phyloP scores from a whole-genome alignment of 2,113 vertebrate species.

The Misgurnus mizolepis region DNA sequence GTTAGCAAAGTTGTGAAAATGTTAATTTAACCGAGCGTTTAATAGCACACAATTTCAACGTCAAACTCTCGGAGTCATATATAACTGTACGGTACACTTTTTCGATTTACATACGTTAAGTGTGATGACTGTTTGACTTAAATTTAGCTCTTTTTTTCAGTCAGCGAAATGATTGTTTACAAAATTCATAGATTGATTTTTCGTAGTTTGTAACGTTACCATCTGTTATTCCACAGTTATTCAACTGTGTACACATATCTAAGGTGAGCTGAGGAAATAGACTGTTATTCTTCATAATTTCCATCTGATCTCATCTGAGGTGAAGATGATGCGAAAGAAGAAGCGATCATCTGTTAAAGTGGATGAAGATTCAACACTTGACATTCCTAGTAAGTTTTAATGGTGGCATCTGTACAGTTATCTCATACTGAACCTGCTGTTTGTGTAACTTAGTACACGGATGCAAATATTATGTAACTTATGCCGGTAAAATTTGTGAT shows the following conservation, averaged over 20 bases:
- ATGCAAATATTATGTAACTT: background rate
- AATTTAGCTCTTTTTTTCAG: background rate
- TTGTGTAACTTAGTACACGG: background rate
- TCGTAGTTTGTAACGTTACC: background rate
- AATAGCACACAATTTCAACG: background rate
- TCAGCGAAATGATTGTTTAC: background rate
- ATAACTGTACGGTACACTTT: background rate
- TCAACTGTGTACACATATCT: background rate
- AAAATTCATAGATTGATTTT: background rate
- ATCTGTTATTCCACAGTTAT: background rate
- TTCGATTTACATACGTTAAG: background rate
- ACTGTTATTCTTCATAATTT: background rate
- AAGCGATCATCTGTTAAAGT: constrained; percentile 59
- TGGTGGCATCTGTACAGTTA: background rate
- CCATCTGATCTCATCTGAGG: background rate
- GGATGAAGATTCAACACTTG: constrained; percentile 47
- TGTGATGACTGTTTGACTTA: background rate
- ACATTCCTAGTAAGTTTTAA: constrained; percentile 55
- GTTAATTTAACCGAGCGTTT: background rate
- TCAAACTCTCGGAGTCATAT: background rate
- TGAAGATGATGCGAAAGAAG: constrained; percentile 77
- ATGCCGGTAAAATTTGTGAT: too few species aligned
- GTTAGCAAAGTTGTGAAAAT: background rate
- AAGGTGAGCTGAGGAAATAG: too few species aligned
- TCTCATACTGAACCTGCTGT: background rate